These are phyloP conservation scores for Pristionchus entomophagus DNA, from an alignment of 2,888 invertebrate genomes.

Conservation along the genomic window DNA sequence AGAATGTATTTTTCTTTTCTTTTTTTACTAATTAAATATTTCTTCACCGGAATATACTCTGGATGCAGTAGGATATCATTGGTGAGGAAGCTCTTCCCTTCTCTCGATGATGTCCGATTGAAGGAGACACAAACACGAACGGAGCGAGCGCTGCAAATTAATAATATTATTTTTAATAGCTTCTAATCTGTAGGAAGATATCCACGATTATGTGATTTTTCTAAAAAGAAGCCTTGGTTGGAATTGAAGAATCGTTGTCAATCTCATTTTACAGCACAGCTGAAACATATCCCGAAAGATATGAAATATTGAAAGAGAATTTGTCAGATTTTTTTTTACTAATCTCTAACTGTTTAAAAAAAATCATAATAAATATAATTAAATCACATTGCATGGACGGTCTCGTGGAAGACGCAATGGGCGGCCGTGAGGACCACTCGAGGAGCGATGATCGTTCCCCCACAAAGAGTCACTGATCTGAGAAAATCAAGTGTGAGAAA, in stretches of 20 bases:
- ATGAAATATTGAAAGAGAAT: background rate
- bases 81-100: background rate
- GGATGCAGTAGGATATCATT: constrained; percentile 39
- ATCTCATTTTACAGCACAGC: too few species aligned
- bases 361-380: background rate
- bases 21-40: too few species aligned
- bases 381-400: background rate
- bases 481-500: background rate
- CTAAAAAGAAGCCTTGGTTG: too few species aligned
- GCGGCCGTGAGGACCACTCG: constrained; percentile 46
- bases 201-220: too few species aligned
- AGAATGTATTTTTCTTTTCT: too few species aligned
- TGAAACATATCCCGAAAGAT: too few species aligned
- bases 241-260: too few species aligned
- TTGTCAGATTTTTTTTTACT: background rate
- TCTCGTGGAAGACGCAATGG: constrained; percentile 46
- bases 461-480: constrained; percentile 42
- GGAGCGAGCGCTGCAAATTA: background rate
- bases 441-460: constrained; percentile 45
- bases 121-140: constrained; percentile 12
- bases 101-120: constrained; percentile 13
- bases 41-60: constrained; percentile 40
- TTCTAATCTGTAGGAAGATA: too few species aligned
- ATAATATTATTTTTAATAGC: too few species aligned
- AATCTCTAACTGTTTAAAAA: background rate